Conservation (phyloP, 2,113 vertebrate species). For the Eonycteris spelaea region DNA sequence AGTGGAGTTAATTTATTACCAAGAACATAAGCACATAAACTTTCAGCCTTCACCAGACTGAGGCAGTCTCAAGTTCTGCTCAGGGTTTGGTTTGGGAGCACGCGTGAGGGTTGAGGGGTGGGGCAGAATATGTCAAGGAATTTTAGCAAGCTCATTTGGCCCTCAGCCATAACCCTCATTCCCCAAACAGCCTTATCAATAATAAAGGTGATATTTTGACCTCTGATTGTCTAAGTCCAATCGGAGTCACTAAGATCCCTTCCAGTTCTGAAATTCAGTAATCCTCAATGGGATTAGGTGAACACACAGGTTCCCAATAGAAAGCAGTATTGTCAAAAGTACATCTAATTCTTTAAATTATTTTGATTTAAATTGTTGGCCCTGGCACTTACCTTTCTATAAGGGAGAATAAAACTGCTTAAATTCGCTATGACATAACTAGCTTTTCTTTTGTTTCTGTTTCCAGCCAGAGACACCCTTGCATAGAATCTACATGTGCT, state of each 20-base stretch:
- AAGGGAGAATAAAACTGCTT: background rate
- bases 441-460: background rate
- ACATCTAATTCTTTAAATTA: background rate
- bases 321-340: background rate
- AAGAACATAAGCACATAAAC: background rate
- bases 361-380: background rate
- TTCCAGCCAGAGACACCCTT: background rate
- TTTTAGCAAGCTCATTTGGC: background rate
- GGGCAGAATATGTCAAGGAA: background rate
- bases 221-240: background rate
- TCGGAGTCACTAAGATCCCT: background rate
- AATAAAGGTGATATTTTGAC: background rate
- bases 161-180: background rate
- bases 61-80: background rate
- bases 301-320: background rate
- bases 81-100: background rate
- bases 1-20: background rate
- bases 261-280: constrained; percentile 18
- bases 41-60: background rate
- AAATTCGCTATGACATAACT: background rate
- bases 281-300: background rate
- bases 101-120: background rate
- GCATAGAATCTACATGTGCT: background rate
- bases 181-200: background rate
- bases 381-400: background rate